phyloP scores from a whole-genome alignment of 2,797 vertebrate species.

The Hylomyscus alleni region DNA sequence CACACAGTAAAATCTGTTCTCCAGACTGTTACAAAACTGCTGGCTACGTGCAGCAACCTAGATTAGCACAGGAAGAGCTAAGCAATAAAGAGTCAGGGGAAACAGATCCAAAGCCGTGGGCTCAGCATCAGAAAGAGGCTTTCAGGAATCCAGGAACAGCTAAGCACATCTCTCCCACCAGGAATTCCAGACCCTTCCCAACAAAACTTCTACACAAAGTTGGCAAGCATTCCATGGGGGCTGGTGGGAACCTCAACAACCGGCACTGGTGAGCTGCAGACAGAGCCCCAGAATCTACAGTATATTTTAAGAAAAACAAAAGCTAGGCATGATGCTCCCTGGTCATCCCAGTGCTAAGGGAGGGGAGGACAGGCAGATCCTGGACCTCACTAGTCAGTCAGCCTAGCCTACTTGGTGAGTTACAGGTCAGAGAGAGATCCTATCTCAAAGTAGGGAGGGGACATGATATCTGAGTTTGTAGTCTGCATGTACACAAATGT shows the following conservation, averaged over 20 bases:
- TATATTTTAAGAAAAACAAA: neutral
- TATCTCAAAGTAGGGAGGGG: neutral
- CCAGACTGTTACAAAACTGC: neutral
- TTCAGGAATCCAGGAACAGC: neutral
- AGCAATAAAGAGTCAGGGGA: conserved; percentile 19
- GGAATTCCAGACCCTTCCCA: neutral
- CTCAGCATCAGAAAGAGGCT: neutral
- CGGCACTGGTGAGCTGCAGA: neutral
- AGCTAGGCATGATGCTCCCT: neutral
- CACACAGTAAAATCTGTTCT: neutral
- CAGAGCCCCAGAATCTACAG: neutral
- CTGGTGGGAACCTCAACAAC: neutral
- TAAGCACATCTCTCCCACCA: neutral
- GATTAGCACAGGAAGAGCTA: neutral
- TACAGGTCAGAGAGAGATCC: neutral
- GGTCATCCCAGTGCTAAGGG: neutral
- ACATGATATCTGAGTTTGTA: neutral
- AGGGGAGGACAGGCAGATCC: neutral
- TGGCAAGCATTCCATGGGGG: neutral
- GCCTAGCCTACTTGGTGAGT: neutral
- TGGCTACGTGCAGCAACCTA: neutral
- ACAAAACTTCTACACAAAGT: neutral
- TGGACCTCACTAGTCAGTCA: neutral
- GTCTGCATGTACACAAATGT: neutral
- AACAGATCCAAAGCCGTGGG: neutral